Evolutionary conservation across 2,113 vertebrate genomes (phyloP).

Genomic region (Strix aluco): DNA sequence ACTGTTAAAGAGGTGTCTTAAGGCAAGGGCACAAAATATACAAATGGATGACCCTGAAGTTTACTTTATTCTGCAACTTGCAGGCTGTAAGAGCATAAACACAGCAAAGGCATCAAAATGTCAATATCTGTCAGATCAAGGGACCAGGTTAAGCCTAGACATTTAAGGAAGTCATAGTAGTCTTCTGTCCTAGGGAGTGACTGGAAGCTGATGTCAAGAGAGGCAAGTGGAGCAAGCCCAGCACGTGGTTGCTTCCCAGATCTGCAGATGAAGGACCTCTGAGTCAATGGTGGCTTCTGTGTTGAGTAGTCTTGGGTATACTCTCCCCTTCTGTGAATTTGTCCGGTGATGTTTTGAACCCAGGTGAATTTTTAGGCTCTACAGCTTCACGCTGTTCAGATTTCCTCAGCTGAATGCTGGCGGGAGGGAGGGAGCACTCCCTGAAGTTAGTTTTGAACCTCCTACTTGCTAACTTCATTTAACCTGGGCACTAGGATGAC

Average conservation of each 20-base stretch:
- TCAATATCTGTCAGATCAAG: not conserved
- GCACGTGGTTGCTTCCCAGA: fast-evolving
- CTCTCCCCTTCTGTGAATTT: not conserved
- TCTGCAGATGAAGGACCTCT: not conserved
- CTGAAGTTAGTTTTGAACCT: not conserved
- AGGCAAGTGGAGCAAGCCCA: not conserved
- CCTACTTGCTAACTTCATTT: not conserved
- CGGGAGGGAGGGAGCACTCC: not conserved
- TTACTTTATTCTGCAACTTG: not conserved
- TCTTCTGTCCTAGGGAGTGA: not conserved
- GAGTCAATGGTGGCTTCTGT: not conserved
- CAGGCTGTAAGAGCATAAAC: not conserved
- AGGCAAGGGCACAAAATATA: not conserved
- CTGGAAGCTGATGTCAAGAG: not conserved
- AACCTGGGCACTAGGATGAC: not conserved
- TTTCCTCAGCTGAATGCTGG: fast-evolving
- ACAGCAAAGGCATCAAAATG: not conserved
- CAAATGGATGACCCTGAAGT: not conserved
- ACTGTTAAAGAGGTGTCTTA: not conserved
- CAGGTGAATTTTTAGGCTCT: not conserved
- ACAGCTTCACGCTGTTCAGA: not conserved
- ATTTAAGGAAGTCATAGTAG: not conserved
- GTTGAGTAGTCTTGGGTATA: not conserved
- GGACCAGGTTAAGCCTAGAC: not conserved
- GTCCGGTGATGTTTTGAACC: not conserved